Percentiles rank a stretch among this genome's conserved stretches.
Evolutionary conservation across 2,888 invertebrate species (phyloP).

Genomic region (Azorinus chamasolen): DNA sequence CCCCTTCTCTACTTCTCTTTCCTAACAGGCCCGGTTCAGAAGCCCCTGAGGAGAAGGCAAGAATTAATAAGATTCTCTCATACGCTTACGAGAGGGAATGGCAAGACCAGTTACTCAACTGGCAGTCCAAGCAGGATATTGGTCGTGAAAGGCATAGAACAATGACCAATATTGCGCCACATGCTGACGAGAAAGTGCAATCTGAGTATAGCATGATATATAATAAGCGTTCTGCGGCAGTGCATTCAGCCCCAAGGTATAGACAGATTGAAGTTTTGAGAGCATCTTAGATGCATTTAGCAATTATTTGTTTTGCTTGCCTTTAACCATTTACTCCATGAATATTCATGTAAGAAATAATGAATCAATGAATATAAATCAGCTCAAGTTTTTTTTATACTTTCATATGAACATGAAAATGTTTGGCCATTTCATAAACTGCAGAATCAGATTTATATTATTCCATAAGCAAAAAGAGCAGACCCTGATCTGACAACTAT

Average conservation of each 20-base stretch:
- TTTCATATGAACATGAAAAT: no score
- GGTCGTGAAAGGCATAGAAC: slow-evolving; percentile 54
- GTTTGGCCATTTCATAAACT: no score
- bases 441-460: no score
- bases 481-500: no score
- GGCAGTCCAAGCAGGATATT: slow-evolving; percentile 69
- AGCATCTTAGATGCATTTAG: no score
- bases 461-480: no score
- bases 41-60: slow-evolving; percentile 46
- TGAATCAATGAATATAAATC: no score
- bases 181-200: slow-evolving; percentile 36
- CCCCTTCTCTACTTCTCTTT: neutral
- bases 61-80: slow-evolving; percentile 74
- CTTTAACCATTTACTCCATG: neutral
- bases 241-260: slow-evolving; percentile 36
- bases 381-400: no score
- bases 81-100: slow-evolving; percentile 77
- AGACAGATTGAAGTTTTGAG: neutral
- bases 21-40: slow-evolving; percentile 29
- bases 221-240: slow-evolving; percentile 44
- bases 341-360: no score
- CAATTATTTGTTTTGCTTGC: neutral
- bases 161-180: slow-evolving; percentile 46
- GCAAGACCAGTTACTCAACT: slow-evolving; percentile 69
- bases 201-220: slow-evolving; percentile 66